Base-by-base conservation (phyloP, 2,797 vertebrate genomes). In the Silurus aristotelis region DNA sequence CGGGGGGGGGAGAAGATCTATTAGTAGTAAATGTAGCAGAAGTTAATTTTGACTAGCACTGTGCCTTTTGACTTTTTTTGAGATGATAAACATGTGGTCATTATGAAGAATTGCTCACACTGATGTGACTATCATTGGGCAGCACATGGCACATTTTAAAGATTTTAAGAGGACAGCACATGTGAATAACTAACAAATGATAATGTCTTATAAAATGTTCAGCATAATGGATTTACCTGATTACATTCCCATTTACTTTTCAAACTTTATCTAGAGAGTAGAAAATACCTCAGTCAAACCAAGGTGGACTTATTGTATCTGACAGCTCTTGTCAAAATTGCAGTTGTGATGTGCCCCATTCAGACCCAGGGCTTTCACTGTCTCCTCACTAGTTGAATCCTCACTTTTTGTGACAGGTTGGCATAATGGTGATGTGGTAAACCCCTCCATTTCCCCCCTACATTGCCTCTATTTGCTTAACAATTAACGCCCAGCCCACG, bases 401-500 rank as follows among this genome's bases (percentile, higher is more conserved):
- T 97, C 95, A 94, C 93, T 92, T 92, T 90, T 68, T 84, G 89
- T 95, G 96, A 97, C 96, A 96, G 92, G 89, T 91, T 92, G 93
- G 93, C 95, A 94, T 93, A 91, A 78, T 91, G 86, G 70, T 19
- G 89, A 92, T 93, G 93, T 93, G 92, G 88, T 83, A 90, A 92
- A 89, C 93, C 89, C 91, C 84, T 86, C 89, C 90, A 52, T 85
- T 73, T 20, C 82, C 89, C 87, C 90, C 75, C 90, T 90, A 90
- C 88, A 89, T 90, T 86, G 76, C 92, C 92, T 92, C 92, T 94
- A 94, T 95, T 95, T 95, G 95, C 94, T 94, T 91, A 94, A 96
- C 97, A 97, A 96, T 98, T 96, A 96, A 93, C 92, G 87, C 92
- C 7, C 82, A 93, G 87, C 96, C 76, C 96, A 95, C 95, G 90